Conservation (phyloP, 2,797 vertebrate genomes). For the Nothura maculosa region DNA sequence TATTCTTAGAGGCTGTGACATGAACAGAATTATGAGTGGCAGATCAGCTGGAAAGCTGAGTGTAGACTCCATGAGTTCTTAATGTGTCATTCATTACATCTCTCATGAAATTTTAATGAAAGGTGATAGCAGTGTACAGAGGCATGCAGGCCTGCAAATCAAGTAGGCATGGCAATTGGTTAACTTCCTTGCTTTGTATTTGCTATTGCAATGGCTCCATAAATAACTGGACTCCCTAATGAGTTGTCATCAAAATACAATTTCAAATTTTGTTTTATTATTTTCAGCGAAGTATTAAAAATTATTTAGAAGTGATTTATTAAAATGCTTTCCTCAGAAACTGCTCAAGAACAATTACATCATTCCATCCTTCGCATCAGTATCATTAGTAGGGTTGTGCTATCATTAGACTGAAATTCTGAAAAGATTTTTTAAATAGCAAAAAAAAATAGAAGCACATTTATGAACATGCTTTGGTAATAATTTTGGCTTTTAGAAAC, state of each 20-base stretch:
- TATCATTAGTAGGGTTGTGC: not conserved
- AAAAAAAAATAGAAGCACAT: not conserved
- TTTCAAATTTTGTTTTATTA: not conserved
- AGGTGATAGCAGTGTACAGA: not conserved
- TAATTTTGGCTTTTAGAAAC: slow-evolving; percentile 64
- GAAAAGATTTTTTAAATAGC: slow-evolving; percentile 20
- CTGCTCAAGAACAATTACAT: not conserved
- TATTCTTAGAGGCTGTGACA: not conserved
- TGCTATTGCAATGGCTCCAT: not conserved
- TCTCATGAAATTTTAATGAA: not conserved
- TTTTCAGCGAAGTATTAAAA: not conserved
- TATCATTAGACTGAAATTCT: slow-evolving; percentile 5
- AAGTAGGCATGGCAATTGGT: not conserved
- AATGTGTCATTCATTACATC: not conserved
- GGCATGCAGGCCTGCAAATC: not conserved
- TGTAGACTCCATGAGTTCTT: not conserved
- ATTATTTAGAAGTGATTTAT: not conserved
- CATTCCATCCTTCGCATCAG: not conserved
- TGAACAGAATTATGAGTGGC: not conserved
- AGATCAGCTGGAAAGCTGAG: not conserved
- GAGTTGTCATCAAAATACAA: not conserved
- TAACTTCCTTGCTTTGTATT: not conserved
- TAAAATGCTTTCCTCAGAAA: not conserved
- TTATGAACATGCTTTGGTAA: slow-evolving; percentile 49
- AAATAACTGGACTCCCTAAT: not conserved